phyloP scores from a whole-genome alignment of 1,140 invertebrate genomes.

The Scaptomyza graminum region DNA sequence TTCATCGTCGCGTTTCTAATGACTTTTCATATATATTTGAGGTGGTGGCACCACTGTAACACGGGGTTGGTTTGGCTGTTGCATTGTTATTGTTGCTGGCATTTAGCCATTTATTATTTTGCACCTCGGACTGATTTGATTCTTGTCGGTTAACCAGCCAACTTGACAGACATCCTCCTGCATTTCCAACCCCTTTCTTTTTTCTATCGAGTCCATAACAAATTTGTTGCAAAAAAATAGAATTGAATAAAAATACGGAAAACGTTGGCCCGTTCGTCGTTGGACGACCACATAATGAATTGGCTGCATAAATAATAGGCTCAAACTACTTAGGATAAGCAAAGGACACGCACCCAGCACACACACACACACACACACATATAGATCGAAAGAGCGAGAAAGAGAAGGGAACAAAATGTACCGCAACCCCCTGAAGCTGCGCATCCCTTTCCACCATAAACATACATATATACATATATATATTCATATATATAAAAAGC shows the following conservation, averaged over 20 bases:
- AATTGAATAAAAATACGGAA: slow-evolving; percentile 28
- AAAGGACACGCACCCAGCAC: slow-evolving; percentile 42
- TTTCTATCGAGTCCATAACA: slow-evolving; percentile 19
- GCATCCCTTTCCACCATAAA: slow-evolving; percentile 45
- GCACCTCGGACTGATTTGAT: slow-evolving; percentile 55
- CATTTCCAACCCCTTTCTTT: slow-evolving; percentile 19
- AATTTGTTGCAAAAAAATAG: slow-evolving; percentile 35
- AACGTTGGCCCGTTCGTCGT: slow-evolving; percentile 2
- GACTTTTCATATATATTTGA: slow-evolving; percentile 48
- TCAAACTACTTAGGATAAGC: slow-evolving; percentile 64
- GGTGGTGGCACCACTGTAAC: slow-evolving; percentile 1
- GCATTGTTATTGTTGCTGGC: slow-evolving; percentile 18
- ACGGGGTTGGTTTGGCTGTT: slow-evolving; percentile 30
- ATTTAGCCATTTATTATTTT: slow-evolving; percentile 52
- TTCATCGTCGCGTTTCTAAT: slow-evolving; percentile 53
- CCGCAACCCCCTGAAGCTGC: slow-evolving; percentile 39
- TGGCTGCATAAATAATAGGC: slow-evolving; percentile 73
- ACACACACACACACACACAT: slow-evolving; percentile 18
- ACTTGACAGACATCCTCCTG: slow-evolving; percentile 25
- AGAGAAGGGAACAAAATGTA: slow-evolving; percentile 6
- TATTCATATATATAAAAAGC: slow-evolving; percentile 82
- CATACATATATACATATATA: slow-evolving; percentile 78
- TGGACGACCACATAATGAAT: slow-evolving; percentile 71
- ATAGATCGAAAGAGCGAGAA: not conserved
- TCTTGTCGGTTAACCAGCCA: slow-evolving; percentile 41